Evolutionary conservation across 2,113 vertebrate genomes (phyloP), one percentile per base, ranked within the genome.

Genomic region (Microcebus lehilahytsara): DNA sequence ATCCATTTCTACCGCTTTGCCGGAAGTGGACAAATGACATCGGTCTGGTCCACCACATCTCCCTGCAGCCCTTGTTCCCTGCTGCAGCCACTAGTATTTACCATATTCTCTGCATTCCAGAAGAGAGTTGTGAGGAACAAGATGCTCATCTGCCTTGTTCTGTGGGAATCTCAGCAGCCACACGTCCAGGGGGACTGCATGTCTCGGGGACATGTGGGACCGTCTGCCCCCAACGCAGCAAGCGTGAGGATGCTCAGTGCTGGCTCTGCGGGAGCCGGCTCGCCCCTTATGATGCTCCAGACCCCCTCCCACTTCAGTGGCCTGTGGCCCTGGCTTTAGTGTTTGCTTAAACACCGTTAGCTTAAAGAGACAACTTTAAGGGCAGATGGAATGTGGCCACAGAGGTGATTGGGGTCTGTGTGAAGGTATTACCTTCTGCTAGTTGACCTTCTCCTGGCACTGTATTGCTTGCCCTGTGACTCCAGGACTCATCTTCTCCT

Each of bases 61-160:
- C 37, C 91, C 94, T 83, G 93, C 95, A 97, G 62, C 90, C 96
- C 89, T 97, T 95, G 85, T 66, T 95, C 93, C 81, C 30, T 94
- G 32, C 34, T 16, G 56, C 97, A 95, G 97, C 97, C 96, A 64
- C 84, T 97, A 94, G 91, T 20, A 42, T 98, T 98, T 98, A 97
- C 91, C 97, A 98, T 97, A 97, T 96, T 97, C 98, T 98, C 97
- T 96, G 25, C 97, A 95, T 95, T 98, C 97, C 81, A 98, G 97
- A 98, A 96, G 96, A 97, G 97, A 95, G 74, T 78, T 97, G 81
- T 94, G 91, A 98, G 95, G 85, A 34, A 96, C 85, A 96, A 95
- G 97, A 95, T 94, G 92, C 74, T 95, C 77, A 97, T 98, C 98
- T 98, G 90, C 86, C 95, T 95, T 97, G 89, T 96, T 93, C 90